Evolutionary conservation across 2,797 vertebrate genomes (phyloP).

Genomic region (Coendou prehensilis): DNA sequence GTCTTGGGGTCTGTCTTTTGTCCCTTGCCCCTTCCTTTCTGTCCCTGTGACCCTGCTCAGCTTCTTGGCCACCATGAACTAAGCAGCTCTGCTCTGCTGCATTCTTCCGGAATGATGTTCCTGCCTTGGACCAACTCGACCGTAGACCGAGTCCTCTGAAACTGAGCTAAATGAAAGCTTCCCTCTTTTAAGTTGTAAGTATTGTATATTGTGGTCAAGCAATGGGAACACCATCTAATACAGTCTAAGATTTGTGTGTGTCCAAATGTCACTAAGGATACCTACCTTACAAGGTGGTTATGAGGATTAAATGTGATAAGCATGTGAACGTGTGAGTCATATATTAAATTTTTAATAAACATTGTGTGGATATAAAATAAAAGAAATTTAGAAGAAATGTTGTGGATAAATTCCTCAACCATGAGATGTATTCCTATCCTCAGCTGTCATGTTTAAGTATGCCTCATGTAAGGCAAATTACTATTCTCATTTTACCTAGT

Average conservation of each 20-base stretch:
- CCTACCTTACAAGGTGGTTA: neutral
- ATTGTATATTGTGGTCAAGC: neutral
- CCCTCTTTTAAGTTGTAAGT: neutral
- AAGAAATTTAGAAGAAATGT: neutral
- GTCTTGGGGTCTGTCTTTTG: neutral
- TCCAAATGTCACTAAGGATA: slow-evolving; percentile 7
- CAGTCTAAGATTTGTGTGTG: slow-evolving; percentile 20
- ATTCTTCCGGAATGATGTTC: neutral
- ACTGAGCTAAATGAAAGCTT: neutral
- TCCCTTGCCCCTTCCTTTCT: neutral
- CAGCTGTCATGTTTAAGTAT: neutral
- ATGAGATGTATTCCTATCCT: neutral
- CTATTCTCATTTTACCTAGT: neutral
- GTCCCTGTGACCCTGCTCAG: neutral
- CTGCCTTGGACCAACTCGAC: neutral
- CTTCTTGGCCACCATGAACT: neutral
- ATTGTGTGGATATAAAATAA: neutral
- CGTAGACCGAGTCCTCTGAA: neutral
- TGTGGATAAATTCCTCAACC: neutral
- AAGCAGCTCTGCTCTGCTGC: neutral
- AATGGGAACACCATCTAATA: neutral
- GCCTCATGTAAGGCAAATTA: neutral
- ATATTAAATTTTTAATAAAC: slow-evolving; percentile 40
- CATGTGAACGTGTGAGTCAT: neutral
- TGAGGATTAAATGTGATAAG: slow-evolving; percentile 5